These are phyloP conservation scores for Thinocorus orbignyianus DNA, from an alignment of 2,113 vertebrate species.

Conservation along the genomic window DNA sequence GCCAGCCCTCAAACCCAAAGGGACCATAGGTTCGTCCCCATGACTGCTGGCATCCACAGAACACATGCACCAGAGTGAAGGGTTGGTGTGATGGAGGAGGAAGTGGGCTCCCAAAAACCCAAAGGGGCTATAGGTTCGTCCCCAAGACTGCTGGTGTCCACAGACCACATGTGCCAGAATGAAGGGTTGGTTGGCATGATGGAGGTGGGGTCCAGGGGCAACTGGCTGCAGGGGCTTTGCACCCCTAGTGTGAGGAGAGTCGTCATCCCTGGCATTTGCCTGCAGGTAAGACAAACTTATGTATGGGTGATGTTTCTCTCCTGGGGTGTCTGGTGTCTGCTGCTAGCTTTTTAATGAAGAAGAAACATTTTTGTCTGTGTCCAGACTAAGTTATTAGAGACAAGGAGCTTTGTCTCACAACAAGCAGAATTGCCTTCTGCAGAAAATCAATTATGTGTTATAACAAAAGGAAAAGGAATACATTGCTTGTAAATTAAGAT, in stretches of 20 bases:
- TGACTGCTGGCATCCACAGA: not conserved
- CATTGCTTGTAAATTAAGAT: not conserved
- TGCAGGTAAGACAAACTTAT: rapidly evolving
- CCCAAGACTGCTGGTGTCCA: not conserved
- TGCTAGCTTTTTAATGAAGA: not conserved
- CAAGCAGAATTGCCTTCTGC: not conserved
- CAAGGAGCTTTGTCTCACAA: not conserved
- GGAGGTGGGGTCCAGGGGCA: not conserved
- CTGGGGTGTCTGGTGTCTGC: not conserved
- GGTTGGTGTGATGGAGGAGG: not conserved
- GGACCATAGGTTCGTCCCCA: not conserved
- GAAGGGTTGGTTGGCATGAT: not conserved
- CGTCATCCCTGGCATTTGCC: not conserved
- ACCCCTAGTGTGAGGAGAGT: not conserved
- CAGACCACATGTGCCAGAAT: rapidly evolving
- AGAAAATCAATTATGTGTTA: not conserved
- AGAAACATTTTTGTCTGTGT: not conserved
- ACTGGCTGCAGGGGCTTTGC: not conserved
- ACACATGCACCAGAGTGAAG: rapidly evolving
- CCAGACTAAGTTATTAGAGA: not conserved
- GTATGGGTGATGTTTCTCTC: not conserved
- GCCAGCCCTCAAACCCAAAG: not conserved
- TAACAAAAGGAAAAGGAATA: not conserved
- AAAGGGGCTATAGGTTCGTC: rapidly evolving
- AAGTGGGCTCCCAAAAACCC: not conserved